Base-by-base conservation (phyloP, 1,140 invertebrate genomes). In the Ooceraea biroi region DNA sequence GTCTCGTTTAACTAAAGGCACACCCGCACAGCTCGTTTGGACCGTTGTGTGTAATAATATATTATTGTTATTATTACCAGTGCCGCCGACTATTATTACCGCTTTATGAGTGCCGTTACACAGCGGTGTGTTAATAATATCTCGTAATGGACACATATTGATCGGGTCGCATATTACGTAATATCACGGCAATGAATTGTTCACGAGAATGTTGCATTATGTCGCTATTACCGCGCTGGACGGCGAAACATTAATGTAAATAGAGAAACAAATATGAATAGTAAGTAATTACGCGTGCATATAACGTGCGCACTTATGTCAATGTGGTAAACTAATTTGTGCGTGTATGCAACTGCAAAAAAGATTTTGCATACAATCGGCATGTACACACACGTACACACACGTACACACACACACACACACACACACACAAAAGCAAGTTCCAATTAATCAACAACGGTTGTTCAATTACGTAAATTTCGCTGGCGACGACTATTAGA, bases 391-490 rank as follows among this genome's bases (percentile, higher is more conserved):
- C 19, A 55, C n/a, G 52, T 55, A 19, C n/a, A 4, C 52, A 17
- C 14, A 17, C n/a, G 7, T 19, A 55, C n/a, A n/a, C 19, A 19
- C n/a, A 4, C 52, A 17, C 14, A n/a, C n/a, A n/a, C n/a, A n/a
- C n/a, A n/a, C 7, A 52, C 14, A n/a, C 5, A 30, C 14, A 10
- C 11, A 17, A 14, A 69, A 11, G 52, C 11, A 19, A 55, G 48
- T 55, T 22, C 17, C n/a, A 27, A 71, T 55, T 71, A 71, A 71
- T 71, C 27, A 55, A 55, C 50, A 55, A 36, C 27, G 30, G 65
- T 68, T 68, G 46, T 50, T 68, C 65, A 68, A 68, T 68, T 68
- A 71, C 50, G 27, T 71, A 71, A 71, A 71, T 71, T 71, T 71
- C n/a, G 36, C 3, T 4, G 27, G 50, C 65, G 25, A 46, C 19